Percentiles rank a stretch among this genome's conserved stretches.
phyloP scores from a whole-genome alignment of 1,140 invertebrate species.

The Trypoxylus dichotomus region DNA sequence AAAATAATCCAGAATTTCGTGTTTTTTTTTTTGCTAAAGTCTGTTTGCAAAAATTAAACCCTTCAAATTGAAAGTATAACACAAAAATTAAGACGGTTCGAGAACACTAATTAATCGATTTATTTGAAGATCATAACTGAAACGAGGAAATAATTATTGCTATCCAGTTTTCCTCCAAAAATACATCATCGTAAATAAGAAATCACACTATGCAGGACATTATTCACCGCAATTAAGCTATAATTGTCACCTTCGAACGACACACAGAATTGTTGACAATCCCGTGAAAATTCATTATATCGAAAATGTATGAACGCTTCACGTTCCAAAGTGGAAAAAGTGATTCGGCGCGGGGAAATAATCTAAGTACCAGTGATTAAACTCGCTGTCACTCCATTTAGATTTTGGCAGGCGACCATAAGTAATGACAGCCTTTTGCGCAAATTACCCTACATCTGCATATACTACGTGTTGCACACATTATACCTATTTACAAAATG shows the following conservation, averaged over 20 bases:
- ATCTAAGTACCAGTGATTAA: neutral
- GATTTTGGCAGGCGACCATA: neutral
- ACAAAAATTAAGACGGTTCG: too few relatives aligned
- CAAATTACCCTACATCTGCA: neutral
- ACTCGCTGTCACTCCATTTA: neutral
- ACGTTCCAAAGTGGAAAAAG: neutral
- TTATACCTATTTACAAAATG: neutral
- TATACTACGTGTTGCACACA: neutral
- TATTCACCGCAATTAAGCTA: neutral
- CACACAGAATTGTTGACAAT: neutral
- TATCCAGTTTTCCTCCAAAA: too few relatives aligned
- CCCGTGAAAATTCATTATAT: neutral
- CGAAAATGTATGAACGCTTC: neutral
- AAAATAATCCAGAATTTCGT: too few relatives aligned
- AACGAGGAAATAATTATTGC: too few relatives aligned
- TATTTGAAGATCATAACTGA: too few relatives aligned
- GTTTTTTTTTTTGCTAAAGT: too few relatives aligned
- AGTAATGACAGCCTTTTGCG: neutral
- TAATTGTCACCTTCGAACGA: neutral
- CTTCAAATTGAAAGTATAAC: too few relatives aligned
- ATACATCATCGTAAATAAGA: too few relatives aligned
- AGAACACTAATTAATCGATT: too few relatives aligned
- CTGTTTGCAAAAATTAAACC: too few relatives aligned
- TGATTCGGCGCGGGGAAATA: neutral
- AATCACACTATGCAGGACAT: too few relatives aligned